Conservation (phyloP, 2,888 invertebrate species). For the Orchestes rusci region DNA sequence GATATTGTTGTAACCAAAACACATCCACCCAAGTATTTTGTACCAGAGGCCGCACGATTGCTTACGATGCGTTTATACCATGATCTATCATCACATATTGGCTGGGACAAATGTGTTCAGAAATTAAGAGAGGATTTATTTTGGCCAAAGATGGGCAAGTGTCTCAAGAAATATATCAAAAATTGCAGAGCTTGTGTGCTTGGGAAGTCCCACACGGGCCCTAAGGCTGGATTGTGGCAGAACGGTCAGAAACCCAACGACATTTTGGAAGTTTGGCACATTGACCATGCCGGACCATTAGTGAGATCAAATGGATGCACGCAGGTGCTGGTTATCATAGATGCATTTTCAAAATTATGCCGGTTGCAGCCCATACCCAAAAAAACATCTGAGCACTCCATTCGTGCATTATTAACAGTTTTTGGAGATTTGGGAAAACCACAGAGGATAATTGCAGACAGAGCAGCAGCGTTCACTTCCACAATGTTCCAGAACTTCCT, state of each 20-base stretch:
- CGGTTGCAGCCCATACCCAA: too few relatives aligned
- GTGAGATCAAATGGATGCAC: conserved; percentile 10
- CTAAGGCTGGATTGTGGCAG: neutral
- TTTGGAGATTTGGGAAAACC: conserved; percentile 18
- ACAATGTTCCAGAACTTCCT: conserved; percentile 16
- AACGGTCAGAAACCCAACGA: neutral
- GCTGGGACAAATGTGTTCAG: too few relatives aligned
- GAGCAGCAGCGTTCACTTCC: conserved; percentile 15
- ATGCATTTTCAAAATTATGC: too few relatives aligned
- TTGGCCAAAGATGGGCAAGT: too few relatives aligned
- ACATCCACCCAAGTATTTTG: conserved; percentile 15
- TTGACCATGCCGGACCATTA: conserved; percentile 8
- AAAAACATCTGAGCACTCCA: too few relatives aligned
- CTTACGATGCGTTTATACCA: conserved; percentile 20
- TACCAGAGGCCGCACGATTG: conserved; percentile 14
- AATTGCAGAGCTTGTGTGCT: too few relatives aligned
- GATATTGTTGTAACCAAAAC: conserved; percentile 15
- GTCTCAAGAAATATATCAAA: conserved; percentile 22
- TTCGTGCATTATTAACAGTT: too few relatives aligned
- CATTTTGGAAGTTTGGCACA: conserved; percentile 4
- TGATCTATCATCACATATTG: too few relatives aligned
- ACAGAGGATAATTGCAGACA: conserved; percentile 12
- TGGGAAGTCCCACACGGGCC: conserved; percentile 17
- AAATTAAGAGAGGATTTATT: too few relatives aligned
- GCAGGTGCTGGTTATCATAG: too few relatives aligned